Evolutionary conservation across 1,140 invertebrate species (phyloP).

Genomic region (Heliothis subflexa): DNA sequence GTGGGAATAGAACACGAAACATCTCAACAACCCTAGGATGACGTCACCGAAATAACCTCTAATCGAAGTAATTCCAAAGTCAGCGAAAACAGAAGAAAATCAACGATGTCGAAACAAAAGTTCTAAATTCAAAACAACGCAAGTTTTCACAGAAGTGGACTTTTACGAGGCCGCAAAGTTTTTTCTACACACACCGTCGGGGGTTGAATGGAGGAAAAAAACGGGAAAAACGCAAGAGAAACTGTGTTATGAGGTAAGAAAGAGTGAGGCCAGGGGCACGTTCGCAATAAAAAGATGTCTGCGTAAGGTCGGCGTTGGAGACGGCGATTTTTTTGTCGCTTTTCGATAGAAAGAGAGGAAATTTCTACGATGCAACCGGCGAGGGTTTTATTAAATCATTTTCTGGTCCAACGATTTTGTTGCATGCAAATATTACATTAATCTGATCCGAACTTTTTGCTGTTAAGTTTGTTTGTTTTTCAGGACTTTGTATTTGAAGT

Average conservation of each 20-base stretch:
- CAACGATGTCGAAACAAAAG: slow-evolving; percentile 34
- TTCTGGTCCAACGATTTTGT: slow-evolving; percentile 26
- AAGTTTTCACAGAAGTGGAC: slow-evolving; percentile 47
- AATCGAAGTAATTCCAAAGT: slow-evolving; percentile 38
- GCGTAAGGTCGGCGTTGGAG: slow-evolving; percentile 74
- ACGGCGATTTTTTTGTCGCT: slow-evolving; percentile 54
- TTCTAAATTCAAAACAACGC: slow-evolving; percentile 48
- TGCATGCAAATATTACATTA: slow-evolving; percentile 28
- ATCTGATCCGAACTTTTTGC: slow-evolving; percentile 15
- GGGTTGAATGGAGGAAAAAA: slow-evolving; percentile 66
- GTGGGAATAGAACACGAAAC: neutral
- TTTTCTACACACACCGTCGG: slow-evolving; percentile 59
- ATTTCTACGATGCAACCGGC: slow-evolving; percentile 50
- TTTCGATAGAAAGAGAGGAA: slow-evolving; percentile 56
- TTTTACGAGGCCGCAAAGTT: slow-evolving; percentile 52
- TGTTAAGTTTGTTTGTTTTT: slow-evolving; percentile 1
- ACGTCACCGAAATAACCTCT: neutral
- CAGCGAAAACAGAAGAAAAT: slow-evolving; percentile 15
- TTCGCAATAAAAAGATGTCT: slow-evolving; percentile 82
- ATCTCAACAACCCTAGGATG: neutral
- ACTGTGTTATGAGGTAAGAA: slow-evolving; percentile 85
- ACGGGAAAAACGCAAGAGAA: slow-evolving; percentile 65
- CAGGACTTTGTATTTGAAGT: neutral
- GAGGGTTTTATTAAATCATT: slow-evolving; percentile 44
- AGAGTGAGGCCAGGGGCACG: slow-evolving; percentile 76